phyloP scores from a whole-genome alignment of 2,113 vertebrate species.

The Tragelaphus scriptus region DNA sequence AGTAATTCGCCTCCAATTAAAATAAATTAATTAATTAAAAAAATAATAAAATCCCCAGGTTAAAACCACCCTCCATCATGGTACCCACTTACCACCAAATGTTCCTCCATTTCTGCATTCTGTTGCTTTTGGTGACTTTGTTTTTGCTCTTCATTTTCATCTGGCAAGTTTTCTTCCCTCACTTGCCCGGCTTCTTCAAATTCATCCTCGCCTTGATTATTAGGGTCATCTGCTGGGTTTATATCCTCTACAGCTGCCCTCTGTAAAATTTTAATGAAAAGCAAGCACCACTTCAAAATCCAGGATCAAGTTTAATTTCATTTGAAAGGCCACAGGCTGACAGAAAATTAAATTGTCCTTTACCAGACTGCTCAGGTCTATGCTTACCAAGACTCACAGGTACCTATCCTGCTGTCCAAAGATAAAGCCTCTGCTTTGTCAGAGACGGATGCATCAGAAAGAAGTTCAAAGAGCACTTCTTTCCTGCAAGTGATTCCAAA shows the following conservation, averaged over 20 bases:
- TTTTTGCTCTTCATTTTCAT: constrained; percentile 80
- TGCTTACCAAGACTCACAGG: not conserved
- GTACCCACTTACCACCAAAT: constrained; percentile 87
- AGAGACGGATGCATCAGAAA: not conserved
- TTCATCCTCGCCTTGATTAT: constrained; percentile 98
- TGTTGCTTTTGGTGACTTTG: constrained; percentile 68
- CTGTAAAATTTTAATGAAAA: constrained; percentile 74
- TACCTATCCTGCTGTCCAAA: not conserved
- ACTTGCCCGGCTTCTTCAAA: constrained; percentile 96
- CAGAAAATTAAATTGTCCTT: not conserved
- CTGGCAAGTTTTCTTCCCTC: constrained; percentile 81
- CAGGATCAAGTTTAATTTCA: not conserved
- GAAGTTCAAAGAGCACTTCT: not conserved
- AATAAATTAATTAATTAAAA: not conserved
- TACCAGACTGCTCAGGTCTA: not conserved
- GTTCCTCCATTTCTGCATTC: constrained; percentile 86
- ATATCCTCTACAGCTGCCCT: constrained; percentile 84
- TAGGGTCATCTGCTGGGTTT: constrained; percentile 96
- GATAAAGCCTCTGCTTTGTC: not conserved
- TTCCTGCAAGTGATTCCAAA: not conserved
- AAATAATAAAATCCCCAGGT: not conserved
- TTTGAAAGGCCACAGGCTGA: constrained; percentile 8
- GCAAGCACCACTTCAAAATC: not conserved
- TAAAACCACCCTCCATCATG: not conserved
- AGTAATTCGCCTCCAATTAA: not conserved